Conservation (phyloP, 2,797 vertebrate species). For the Pipistrellus pygmaeus region DNA sequence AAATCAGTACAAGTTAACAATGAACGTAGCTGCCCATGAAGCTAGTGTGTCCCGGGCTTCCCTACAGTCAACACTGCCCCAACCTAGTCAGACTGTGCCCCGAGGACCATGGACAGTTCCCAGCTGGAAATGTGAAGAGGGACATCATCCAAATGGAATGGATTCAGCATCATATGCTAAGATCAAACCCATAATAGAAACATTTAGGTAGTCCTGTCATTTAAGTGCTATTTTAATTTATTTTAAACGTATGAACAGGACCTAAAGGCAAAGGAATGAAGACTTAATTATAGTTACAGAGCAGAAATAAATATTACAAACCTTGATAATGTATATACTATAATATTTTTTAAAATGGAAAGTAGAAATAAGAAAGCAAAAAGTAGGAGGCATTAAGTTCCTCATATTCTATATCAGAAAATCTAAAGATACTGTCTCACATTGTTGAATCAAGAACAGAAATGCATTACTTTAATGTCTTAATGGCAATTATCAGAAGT, state of each 20-base stretch:
- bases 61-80: background rate
- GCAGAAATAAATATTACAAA: constrained; percentile 9
- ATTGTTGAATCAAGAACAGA: background rate
- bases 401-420: background rate
- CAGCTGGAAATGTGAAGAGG: background rate
- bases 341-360: background rate
- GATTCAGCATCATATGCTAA: background rate
- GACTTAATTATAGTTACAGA: background rate
- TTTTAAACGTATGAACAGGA: background rate
- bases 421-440: background rate
- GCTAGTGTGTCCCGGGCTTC: background rate
- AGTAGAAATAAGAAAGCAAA: background rate
- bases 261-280: background rate
- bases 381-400: background rate
- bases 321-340: background rate
- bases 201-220: background rate
- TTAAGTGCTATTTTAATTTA: background rate
- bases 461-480: background rate
- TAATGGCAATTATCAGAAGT: background rate
- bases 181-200: background rate
- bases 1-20: background rate
- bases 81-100: background rate
- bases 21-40: background rate
- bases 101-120: constrained; percentile 71
- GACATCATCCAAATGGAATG: background rate